Conservation (phyloP, 1,140 invertebrate genomes). For the Pachypeltis micranthus region DNA sequence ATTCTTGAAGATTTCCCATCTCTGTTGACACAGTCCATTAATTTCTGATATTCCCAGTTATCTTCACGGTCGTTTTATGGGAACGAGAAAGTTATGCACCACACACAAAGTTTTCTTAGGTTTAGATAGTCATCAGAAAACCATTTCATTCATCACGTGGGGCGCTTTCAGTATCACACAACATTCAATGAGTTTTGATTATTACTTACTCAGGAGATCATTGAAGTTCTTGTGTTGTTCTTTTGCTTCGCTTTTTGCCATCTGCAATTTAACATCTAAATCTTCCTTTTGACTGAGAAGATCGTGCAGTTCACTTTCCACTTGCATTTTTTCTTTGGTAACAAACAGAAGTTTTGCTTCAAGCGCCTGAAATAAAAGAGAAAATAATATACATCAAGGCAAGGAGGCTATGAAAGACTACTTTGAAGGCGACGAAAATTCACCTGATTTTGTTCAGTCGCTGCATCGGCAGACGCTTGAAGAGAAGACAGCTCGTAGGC, state of each 20-base stretch:
- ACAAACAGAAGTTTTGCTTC: slow-evolving; percentile 39
- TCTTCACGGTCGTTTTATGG: too few relatives aligned
- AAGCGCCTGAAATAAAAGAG: slow-evolving; percentile 36
- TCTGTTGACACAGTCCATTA: too few relatives aligned
- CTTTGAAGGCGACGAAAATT: slow-evolving; percentile 5
- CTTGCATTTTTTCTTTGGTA: slow-evolving; percentile 43
- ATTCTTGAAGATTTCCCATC: too few relatives aligned
- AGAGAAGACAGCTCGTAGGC: slow-evolving; percentile 31
- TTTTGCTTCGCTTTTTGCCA: slow-evolving; percentile 28
- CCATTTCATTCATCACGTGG: too few relatives aligned
- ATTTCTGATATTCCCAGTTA: too few relatives aligned
- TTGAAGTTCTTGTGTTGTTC: slow-evolving; percentile 15
- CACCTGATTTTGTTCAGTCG: slow-evolving; percentile 40
- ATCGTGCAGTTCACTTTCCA: slow-evolving; percentile 54
- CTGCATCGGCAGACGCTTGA: slow-evolving; percentile 35
- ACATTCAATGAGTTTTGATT: too few relatives aligned
- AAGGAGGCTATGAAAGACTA: neutral
- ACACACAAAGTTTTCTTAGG: too few relatives aligned
- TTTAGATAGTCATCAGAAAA: too few relatives aligned
- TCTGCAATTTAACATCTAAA: slow-evolving; percentile 43
- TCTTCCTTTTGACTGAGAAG: slow-evolving; percentile 50
- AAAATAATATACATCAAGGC: too few relatives aligned
- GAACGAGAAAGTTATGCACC: too few relatives aligned
- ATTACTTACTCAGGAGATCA: neutral
- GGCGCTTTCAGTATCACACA: too few relatives aligned